Conservation (phyloP, 92 coral and sea anemone species). For the Phenganax stokvisi region DNA sequence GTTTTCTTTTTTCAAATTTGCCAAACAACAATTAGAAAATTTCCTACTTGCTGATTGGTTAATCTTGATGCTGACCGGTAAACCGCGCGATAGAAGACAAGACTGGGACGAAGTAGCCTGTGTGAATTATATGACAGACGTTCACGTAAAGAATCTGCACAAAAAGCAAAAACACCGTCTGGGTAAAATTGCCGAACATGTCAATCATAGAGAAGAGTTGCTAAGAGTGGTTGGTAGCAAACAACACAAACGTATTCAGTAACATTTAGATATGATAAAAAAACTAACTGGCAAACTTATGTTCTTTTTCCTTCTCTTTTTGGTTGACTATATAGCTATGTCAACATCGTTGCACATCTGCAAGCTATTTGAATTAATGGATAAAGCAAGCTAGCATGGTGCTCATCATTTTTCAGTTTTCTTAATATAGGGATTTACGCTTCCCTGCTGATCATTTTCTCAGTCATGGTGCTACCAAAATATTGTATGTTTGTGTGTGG, state of each 20-base stretch:
- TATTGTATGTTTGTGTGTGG: constrained; percentile 1
- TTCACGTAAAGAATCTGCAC: too few species aligned
- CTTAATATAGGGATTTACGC: not conserved
- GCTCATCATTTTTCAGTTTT: not conserved
- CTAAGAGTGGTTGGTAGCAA: too few species aligned
- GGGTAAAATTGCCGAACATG: too few species aligned
- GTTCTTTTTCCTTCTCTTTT: too few species aligned
- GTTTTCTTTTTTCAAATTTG: not conserved
- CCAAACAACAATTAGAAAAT: not conserved
- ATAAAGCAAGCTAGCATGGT: constrained; percentile 4
- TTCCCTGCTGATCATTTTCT: constrained; percentile 12
- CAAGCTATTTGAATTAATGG: not conserved
- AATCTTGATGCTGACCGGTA: not conserved
- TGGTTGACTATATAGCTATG: too few species aligned
- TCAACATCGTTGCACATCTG: not conserved
- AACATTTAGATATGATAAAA: too few species aligned
- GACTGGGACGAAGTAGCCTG: not conserved
- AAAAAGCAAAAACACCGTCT: too few species aligned
- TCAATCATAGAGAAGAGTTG: too few species aligned
- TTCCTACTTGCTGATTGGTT: constrained; percentile 5
- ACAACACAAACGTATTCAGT: too few species aligned
- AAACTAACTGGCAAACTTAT: too few species aligned
- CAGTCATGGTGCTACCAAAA: constrained; percentile 9
- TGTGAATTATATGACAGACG: not conserved
- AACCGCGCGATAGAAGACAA: not conserved